phyloP scores from a whole-genome alignment of 92 coral and sea anemone species.

The Phenganax subtilis region DNA sequence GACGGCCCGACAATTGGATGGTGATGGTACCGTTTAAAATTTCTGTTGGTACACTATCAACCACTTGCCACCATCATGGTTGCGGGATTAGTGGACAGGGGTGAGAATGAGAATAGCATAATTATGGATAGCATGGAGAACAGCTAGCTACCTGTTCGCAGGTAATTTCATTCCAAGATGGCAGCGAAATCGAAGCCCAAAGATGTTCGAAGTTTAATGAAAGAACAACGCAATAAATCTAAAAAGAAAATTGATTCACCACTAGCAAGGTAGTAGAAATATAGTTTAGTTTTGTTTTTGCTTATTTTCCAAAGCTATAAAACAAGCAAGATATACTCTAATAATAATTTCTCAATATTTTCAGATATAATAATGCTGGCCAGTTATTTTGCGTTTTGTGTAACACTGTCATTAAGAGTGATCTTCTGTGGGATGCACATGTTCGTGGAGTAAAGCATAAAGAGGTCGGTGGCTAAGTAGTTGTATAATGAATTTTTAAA shows the following conservation, averaged over 20 bases:
- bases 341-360: slow-evolving; percentile 42
- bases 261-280: slow-evolving; percentile 66
- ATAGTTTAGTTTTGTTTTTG: not conserved
- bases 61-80: no score
- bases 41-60: no score
- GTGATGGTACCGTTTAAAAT: no score
- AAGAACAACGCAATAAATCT: slow-evolving; percentile 62
- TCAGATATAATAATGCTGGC: slow-evolving; percentile 70
- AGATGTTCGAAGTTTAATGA: slow-evolving; percentile 76
- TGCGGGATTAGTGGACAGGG: no score
- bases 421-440: slow-evolving; percentile 86
- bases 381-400: slow-evolving; percentile 86
- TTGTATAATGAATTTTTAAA: no score
- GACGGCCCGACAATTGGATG: not conserved
- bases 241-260: slow-evolving; percentile 87
- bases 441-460: slow-evolving; percentile 84
- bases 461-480: slow-evolving; percentile 47
- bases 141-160: not conserved
- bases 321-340: not conserved
- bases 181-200: slow-evolving; percentile 62
- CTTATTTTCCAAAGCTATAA: not conserved
- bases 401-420: slow-evolving; percentile 75
- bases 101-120: no score
- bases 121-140: no score
- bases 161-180: slow-evolving; percentile 53